Evolutionary conservation across 2,888 invertebrate genomes (phyloP).

Genomic region (Drosophila stalkeri): DNA sequence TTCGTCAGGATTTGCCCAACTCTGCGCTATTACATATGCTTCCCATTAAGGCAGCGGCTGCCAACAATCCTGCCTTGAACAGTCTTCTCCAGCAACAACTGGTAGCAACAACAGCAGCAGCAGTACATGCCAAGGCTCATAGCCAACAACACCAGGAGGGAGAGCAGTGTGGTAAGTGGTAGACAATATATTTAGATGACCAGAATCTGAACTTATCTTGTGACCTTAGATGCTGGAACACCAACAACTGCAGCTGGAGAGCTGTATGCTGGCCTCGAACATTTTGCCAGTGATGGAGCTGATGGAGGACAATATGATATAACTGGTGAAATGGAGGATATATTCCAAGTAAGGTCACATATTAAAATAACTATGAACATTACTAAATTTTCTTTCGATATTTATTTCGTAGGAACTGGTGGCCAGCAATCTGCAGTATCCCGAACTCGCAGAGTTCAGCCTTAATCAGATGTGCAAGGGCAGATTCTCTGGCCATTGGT

Average conservation of each 20-base stretch:
- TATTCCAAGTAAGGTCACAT: slow-evolving; percentile 80
- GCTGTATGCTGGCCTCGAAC: slow-evolving; percentile 83
- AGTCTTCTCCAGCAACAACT: slow-evolving; percentile 81
- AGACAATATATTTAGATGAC: background rate
- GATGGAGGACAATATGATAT: slow-evolving; percentile 83
- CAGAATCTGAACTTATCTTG: background rate
- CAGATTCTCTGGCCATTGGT: slow-evolving; percentile 84
- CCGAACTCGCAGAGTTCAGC: slow-evolving; percentile 85
- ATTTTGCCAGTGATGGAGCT: slow-evolving; percentile 80
- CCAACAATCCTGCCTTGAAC: slow-evolving; percentile 73
- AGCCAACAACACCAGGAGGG: slow-evolving; percentile 50
- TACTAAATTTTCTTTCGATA: background rate
- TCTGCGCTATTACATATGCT: slow-evolving; percentile 84
- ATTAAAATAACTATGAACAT: too few relatives aligned
- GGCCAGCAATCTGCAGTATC: slow-evolving; percentile 84
- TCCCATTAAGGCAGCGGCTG: slow-evolving; percentile 79
- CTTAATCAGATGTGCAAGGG: slow-evolving; percentile 85
- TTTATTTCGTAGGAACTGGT: slow-evolving; percentile 82
- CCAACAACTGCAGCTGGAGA: slow-evolving; percentile 62
- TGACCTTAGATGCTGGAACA: slow-evolving; percentile 45
- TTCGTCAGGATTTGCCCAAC: slow-evolving; percentile 83
- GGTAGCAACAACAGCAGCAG: slow-evolving; percentile 73
- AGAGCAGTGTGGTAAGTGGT: slow-evolving; percentile 62
- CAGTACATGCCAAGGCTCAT: slow-evolving; percentile 71
- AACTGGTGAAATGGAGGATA: slow-evolving; percentile 84